A percentile compares a stretch with the other conserved stretches of the same genome.
Evolutionary conservation across 2,888 invertebrate species (phyloP).

Genomic region (Hartigia nigra): DNA sequence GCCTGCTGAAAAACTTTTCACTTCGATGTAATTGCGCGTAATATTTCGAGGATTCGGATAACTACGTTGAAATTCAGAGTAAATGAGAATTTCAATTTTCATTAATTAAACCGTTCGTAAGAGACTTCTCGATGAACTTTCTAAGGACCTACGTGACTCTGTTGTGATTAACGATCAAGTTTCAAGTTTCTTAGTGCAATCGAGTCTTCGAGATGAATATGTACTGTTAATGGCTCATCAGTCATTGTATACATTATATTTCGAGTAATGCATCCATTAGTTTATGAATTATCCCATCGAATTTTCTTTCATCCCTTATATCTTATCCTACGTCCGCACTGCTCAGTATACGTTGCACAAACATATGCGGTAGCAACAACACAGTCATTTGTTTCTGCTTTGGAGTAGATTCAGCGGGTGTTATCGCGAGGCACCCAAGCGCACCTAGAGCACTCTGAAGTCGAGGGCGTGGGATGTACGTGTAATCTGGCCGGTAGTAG

Average conservation of each 20-base stretch:
- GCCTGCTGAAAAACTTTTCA: not conserved
- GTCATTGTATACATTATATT: not conserved
- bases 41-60: not conserved
- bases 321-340: not conserved
- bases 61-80: not conserved
- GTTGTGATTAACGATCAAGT: not conserved
- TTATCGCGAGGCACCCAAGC: conserved; percentile 32
- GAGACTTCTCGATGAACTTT: not conserved
- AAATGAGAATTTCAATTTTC: not conserved
- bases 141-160: not conserved
- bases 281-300: not conserved
- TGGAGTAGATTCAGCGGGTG: conserved; percentile 34
- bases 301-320: not conserved
- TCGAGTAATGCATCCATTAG: not conserved
- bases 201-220: not conserved
- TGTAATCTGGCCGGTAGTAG: not conserved
- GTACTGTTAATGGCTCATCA: not conserved
- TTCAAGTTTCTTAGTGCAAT: not conserved
- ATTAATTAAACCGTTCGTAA: not conserved
- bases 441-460: conserved; percentile 1
- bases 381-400: conserved; percentile 39
- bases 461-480: not conserved
- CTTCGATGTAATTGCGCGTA: not conserved
- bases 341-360: not conserved
- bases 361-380: not conserved